These are phyloP conservation scores for Sinella curviseta DNA, from an alignment of 1,140 invertebrate species.

Conservation along the genomic window DNA sequence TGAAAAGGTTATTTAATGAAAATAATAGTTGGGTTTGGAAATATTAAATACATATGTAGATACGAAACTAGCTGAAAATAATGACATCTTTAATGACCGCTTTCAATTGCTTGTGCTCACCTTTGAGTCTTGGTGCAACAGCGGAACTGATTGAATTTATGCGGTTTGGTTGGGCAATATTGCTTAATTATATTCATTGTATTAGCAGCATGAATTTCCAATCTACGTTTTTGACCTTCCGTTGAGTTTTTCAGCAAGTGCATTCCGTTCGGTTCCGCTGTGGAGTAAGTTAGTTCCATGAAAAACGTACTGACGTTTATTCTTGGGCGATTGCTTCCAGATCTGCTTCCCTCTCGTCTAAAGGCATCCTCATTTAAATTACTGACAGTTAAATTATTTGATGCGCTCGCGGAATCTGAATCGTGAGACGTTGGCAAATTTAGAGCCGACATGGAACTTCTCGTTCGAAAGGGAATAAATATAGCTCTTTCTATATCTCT, in stretches of 20 bases:
- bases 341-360: neutral
- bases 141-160: neutral
- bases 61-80: too few species aligned
- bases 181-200: neutral
- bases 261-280: neutral
- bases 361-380: neutral
- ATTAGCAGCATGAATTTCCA: conserved; percentile 1
- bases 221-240: neutral
- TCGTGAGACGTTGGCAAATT: neutral
- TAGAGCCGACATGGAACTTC: neutral
- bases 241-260: neutral
- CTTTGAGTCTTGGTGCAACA: neutral
- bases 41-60: neutral
- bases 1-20: neutral
- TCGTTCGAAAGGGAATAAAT: neutral
- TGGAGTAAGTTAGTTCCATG: neutral
- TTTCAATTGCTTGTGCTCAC: too few species aligned
- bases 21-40: neutral
- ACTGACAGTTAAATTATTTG: neutral
- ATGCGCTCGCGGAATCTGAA: neutral
- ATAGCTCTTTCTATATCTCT: neutral
- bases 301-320: neutral
- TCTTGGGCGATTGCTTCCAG: neutral
- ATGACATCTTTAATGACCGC: too few species aligned
- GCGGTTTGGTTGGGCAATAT: neutral